Base-by-base conservation (phyloP, 1,140 invertebrate genomes). In the Dermatophagoides farinae region DNA sequence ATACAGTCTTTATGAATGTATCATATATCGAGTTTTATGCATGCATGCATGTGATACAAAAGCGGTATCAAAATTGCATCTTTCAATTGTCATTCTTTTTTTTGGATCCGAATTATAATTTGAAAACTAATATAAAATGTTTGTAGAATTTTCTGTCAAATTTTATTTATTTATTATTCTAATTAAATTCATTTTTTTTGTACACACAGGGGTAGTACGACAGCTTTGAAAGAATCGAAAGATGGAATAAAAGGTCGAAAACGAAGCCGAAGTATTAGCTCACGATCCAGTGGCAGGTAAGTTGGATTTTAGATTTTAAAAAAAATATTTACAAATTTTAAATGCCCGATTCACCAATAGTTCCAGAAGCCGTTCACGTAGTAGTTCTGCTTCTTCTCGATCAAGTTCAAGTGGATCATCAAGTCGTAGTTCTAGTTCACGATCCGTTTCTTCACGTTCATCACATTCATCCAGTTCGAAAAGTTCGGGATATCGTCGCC, bases 371-470 rank as follows among this genome's bases (percentile, higher is more conserved):
- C 14, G 57, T 22, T 58, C 57, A n/a, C 57, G 57, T 9, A 44
- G 39, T 46, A 44, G 57, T 38, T 55, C 47, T 25, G 14, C 12
- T 46, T 82, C 80, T 41, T 70, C 66, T 0, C 61, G 64, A 40
- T 66, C 62, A 0, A 70, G 67, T 1, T 77, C 73, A 39, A 76
- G 80, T 43, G 82, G 80, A 22, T 65, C 65, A 5, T 65, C 66
- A 6, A 61, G 65, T 46, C 58, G 61, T 31, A 61, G 59, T n/a
- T 1, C 77, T 74, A 14, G 76, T 53, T 66, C 62, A 46, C 62
- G 54, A 10, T 66, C 64, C 10, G n/a, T 37, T 47, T 66, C 66
- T n/a, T 66, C 65, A 1, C 66, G 63, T 6, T 64, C 65, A 10
- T 65, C 70, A 18, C 63, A 62, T 18, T 64, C 64, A 12, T 61